Base-by-base conservation (phyloP, 2,797 vertebrate species). In the Sebastes melanostomus region DNA sequence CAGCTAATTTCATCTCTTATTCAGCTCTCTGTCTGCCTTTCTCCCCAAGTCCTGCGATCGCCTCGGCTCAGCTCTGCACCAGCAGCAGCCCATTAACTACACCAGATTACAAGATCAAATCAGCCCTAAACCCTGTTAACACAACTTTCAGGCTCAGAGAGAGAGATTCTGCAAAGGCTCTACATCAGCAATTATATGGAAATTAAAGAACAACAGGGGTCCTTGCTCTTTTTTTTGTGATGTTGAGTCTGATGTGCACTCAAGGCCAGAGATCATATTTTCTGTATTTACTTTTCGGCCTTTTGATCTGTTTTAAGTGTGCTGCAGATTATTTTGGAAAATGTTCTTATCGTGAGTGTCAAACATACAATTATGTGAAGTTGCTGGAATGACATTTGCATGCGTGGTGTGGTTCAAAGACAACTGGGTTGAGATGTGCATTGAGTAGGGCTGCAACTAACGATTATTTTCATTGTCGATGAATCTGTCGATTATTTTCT, bases 101-200 rank as follows among this genome's bases (percentile, higher is more conserved):
- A 66, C 62, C 80, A 86, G 90, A 89, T 92, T 92, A 91, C 80
- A 71, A 84, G 84, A 92, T 89, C 76, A 84, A 85, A 92, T 88
- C 84, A 84, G 78, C 69, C 66, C 54, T 91, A 83, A 88, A 85
- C 78, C 86, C 66, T 85, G 82, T 91, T 86, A 84, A 84, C 82
- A 81, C 66, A 81, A 82, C 74, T 71, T 74, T 76, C 55, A 66
- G 72, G 42, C 63, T 71, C 71, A 36, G 65, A 75, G 71, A 66
- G 55, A 25, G 14, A 79, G 75, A 72, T 72, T 76, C 69, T 73
- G 62, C 61, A 52, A 10, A 29, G 72, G 38, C 52, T 75, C 18
- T 42, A 66, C 36, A 74, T 78, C 52, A 75, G 16, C 13, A 72
- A 70, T 83, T 68, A 60, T 50, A 56, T 72, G 50, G 77, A 79